Evolutionary conservation across 1,140 invertebrate genomes (phyloP), one percentile per base, ranked within the genome.

Genomic region (Cydia fagiglandana): DNA sequence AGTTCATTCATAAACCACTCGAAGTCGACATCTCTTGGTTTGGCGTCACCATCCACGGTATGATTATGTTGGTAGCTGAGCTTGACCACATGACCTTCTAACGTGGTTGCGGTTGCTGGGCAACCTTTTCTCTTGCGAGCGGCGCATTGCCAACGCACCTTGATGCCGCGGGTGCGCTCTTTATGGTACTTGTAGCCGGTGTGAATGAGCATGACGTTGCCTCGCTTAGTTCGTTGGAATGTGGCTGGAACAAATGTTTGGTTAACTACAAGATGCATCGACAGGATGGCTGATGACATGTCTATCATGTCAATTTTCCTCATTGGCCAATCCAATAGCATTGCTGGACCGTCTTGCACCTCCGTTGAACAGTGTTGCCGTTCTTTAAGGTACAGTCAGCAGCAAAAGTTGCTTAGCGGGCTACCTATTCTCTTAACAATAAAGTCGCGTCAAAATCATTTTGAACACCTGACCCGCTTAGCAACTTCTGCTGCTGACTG

Each of bases 61-160:
- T 56, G 53, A 17, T 56, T 56, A 17, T 56, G 53, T 9, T 20
- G 53, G 4, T 56, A 17, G 20, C 53, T 56, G 7, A 56, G n/a
- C 53, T 56, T 56, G 41, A 73, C n/a, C 7, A 78, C 61, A 1
- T n/a, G 24, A 9, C 45, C 53, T 13, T 73, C 68, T 15, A 24
- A 13, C 13, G 75, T 76, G 70, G 76, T 73, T 15, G 73, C 41
- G 13, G 41, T 50, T 13, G 77, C 77, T 38, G 17, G 70, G 70
- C 77, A 78, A 17, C 77, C 77, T 10, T 64, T 76, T 13, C 9
- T 24, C 17, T 53, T 17, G 75, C 76, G 77, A n/a, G 41, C 76
- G 28, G 77, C 70, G 41, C 75, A 76, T 20, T 24, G 64, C 64
- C 64, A 68, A 56, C n/a, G 53, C 2, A 56, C 53, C 5, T 56